Conservation (phyloP, 2,888 invertebrate genomes). For the Stenchaetothrips biformis region DNA sequence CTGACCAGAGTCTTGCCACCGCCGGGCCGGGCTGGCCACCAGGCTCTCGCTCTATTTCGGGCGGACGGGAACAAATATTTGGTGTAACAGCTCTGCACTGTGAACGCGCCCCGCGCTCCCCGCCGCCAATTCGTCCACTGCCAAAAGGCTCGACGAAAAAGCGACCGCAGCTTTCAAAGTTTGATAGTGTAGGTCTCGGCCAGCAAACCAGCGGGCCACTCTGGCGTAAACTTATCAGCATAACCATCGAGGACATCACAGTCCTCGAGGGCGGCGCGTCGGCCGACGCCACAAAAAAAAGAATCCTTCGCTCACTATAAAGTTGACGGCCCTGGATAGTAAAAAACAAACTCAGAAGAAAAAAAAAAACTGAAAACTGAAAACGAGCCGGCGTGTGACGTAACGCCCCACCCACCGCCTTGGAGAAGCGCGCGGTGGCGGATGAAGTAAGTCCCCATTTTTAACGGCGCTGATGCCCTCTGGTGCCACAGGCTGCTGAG, state of each 20-base stretch:
- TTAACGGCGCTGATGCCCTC: not conserved
- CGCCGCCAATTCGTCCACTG: not conserved
- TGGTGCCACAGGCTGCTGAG: not conserved
- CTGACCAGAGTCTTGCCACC: not conserved
- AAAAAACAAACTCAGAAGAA: not conserved
- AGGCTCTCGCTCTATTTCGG: conserved; percentile 7
- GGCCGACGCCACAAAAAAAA: too few relatives aligned
- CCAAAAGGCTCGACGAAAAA: too few relatives aligned
- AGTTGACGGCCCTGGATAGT: not conserved
- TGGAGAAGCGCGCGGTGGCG: too few relatives aligned
- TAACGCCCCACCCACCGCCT: too few relatives aligned
- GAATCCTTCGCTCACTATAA: not conserved
- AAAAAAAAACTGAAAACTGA: not conserved
- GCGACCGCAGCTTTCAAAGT: too few relatives aligned
- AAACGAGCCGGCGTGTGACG: too few relatives aligned
- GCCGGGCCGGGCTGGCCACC: not conserved
- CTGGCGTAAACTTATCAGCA: too few relatives aligned
- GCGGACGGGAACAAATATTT: conserved; percentile 10
- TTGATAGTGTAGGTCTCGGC: too few relatives aligned
- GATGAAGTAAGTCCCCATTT: not conserved
- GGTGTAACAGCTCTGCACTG: conserved; percentile 12
- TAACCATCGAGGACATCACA: too few relatives aligned
- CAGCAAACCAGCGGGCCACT: too few relatives aligned
- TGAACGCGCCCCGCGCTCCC: not conserved
- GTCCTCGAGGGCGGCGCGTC: too few relatives aligned